phyloP scores from a whole-genome alignment of 2,113 vertebrate species.

The Larimichthys polyactis region DNA sequence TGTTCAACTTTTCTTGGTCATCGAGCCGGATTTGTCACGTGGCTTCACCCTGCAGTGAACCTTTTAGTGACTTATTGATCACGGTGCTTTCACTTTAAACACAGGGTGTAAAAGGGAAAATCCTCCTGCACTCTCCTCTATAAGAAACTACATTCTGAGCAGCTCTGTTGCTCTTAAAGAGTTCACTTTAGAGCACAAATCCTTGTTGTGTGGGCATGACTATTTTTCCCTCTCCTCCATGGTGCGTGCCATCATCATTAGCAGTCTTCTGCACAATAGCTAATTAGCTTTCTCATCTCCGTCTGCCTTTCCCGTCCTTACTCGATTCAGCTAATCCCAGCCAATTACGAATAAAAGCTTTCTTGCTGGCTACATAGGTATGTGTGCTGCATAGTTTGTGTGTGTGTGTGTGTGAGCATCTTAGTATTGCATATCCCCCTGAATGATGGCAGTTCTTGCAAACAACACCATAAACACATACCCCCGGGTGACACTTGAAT shows the following conservation, averaged over 20 bases:
- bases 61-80: constrained; percentile 64
- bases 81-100: constrained; percentile 23
- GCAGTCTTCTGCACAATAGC: constrained; percentile 76
- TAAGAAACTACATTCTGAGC: constrained; percentile 35
- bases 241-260: constrained; percentile 69
- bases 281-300: constrained; percentile 82
- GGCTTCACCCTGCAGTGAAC: constrained; percentile 23
- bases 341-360: constrained; percentile 75
- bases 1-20: constrained; percentile 22
- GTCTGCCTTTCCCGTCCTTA: constrained; percentile 71
- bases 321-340: constrained; percentile 76
- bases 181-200: constrained; percentile 47
- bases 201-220: constrained; percentile 42
- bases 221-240: constrained; percentile 49
- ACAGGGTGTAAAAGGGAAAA: constrained; percentile 20
- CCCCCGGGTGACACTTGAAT: constrained; percentile 68
- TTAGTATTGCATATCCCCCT: constrained; percentile 18
- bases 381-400: constrained; percentile 18
- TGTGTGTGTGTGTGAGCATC: constrained; percentile 18
- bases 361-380: constrained; percentile 44
- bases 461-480: constrained; percentile 50
- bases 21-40: neutral
- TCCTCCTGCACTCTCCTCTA: neutral
- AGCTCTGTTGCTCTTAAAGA: constrained; percentile 29
- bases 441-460: constrained; percentile 41